Evolutionary conservation across 2,113 vertebrate genomes (phyloP).

Genomic region (Crotalus viridis): DNA sequence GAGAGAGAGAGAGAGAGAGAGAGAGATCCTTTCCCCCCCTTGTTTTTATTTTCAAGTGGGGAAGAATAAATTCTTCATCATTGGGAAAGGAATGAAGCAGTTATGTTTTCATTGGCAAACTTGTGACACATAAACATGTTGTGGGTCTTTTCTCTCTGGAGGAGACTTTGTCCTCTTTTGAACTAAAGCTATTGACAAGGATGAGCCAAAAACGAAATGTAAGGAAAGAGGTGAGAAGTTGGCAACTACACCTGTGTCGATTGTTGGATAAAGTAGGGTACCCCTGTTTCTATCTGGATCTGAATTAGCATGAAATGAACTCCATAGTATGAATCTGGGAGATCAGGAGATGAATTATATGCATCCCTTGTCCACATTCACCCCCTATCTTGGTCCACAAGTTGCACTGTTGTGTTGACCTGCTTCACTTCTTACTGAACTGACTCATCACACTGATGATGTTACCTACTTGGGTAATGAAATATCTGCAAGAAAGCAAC

Average conservation of each 20-base stretch:
- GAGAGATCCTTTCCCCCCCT: no score
- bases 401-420: neutral
- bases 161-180: neutral
- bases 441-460: neutral
- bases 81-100: constrained; percentile 11
- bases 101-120: constrained; percentile 39
- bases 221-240: neutral
- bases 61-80: constrained; percentile 61
- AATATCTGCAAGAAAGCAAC: neutral
- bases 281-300: neutral
- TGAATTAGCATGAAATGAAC: neutral
- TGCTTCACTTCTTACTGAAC: neutral
- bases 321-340: neutral
- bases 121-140: constrained; percentile 11
- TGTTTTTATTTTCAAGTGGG: constrained; percentile 28
- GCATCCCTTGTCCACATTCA: neutral
- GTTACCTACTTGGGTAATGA: neutral
- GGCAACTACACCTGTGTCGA: neutral
- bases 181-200: constrained; percentile 8
- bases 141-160: constrained; percentile 27
- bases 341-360: neutral
- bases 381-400: neutral
- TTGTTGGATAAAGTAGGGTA: neutral
- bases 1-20: no score
- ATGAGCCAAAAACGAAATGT: neutral